phyloP scores from a whole-genome alignment of 2,888 invertebrate species.

The Erebia aethiops region DNA sequence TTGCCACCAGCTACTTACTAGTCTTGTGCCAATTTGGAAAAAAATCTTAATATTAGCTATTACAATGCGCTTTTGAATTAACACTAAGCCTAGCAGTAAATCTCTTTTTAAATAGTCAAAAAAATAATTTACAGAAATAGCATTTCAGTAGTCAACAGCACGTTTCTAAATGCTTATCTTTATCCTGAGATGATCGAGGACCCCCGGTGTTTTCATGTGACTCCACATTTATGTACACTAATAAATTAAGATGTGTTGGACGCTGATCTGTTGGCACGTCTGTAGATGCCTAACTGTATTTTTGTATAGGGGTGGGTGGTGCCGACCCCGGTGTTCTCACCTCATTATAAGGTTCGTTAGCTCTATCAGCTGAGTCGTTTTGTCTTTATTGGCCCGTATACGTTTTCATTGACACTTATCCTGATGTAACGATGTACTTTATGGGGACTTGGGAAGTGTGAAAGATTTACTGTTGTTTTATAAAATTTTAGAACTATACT shows the following conservation, averaged over 20 bases:
- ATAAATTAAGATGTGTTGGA: neutral
- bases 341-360: slow-evolving; percentile 35
- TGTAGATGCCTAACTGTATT: slow-evolving; percentile 12
- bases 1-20: no score
- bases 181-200: neutral
- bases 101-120: no score
- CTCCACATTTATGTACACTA: no score
- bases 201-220: neutral
- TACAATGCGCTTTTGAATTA: no score
- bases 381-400: slow-evolving; percentile 17
- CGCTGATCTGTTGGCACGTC: neutral
- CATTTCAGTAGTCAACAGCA: neutral
- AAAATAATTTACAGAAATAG: neutral
- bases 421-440: neutral
- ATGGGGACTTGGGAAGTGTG: neutral
- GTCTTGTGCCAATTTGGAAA: no score
- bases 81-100: no score
- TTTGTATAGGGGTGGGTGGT: slow-evolving; percentile 3
- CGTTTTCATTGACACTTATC: slow-evolving; percentile 20
- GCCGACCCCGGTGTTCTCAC: neutral
- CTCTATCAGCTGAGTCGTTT: slow-evolving; percentile 28
- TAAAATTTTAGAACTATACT: neutral
- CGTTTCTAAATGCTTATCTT: neutral
- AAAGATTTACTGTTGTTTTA: neutral
- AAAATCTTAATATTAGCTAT: no score